phyloP scores from a whole-genome alignment of 2,113 vertebrate genomes.

The Bettongia penicillata region DNA sequence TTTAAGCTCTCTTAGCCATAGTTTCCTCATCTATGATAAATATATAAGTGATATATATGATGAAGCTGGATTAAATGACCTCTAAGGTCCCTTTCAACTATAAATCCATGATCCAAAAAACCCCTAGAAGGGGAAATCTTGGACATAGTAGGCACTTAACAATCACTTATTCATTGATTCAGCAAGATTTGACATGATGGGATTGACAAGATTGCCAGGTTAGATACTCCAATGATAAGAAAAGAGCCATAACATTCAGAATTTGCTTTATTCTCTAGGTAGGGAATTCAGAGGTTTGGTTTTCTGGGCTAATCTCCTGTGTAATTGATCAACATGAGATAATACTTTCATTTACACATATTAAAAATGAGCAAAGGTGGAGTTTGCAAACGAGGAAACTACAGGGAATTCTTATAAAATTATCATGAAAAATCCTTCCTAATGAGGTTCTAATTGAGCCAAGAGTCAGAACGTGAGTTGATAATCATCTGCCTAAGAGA shows the following conservation, averaged over 20 bases:
- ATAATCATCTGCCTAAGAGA: slow-evolving; percentile 3
- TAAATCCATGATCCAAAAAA: background rate
- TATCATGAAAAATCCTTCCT: background rate
- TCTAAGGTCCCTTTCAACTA: background rate
- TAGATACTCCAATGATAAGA: background rate
- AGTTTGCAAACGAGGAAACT: slow-evolving; percentile 20
- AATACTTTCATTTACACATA: background rate
- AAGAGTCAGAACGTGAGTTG: background rate
- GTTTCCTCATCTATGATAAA: background rate
- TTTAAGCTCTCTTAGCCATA: background rate
- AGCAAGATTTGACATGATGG: background rate
- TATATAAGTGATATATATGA: background rate
- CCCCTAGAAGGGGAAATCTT: background rate
- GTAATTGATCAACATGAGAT: slow-evolving; percentile 25
- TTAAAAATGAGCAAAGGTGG: slow-evolving; percentile 3
- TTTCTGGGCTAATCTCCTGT: background rate
- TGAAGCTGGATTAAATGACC: background rate
- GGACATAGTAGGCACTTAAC: background rate
- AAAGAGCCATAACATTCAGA: background rate
- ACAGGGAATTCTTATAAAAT: slow-evolving; percentile 15
- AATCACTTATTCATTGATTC: background rate
- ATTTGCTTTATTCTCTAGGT: slow-evolving; percentile 10
- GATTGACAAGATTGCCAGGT: background rate
- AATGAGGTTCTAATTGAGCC: background rate
- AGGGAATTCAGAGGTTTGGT: slow-evolving; percentile 16